Base-by-base conservation (phyloP, 2,888 invertebrate species). In the Cerastis leucographa region DNA sequence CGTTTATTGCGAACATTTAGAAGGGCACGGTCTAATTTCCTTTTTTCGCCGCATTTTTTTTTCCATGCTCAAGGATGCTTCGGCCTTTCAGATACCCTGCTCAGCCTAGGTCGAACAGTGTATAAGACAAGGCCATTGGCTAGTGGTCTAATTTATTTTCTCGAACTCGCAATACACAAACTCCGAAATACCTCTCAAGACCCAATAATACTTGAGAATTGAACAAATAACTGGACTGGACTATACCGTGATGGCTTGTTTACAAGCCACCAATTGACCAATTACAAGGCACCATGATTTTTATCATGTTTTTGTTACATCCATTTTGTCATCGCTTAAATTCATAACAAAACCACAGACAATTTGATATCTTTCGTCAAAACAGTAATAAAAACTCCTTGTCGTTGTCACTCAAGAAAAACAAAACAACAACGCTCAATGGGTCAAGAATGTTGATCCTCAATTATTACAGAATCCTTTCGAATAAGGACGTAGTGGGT, bases 401-500 rank as follows among this genome's bases (percentile, higher is more conserved):
- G 40, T n/a, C 42, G 22, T 68, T 64, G 51, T 51, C 19, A 44
- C 29, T 54, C 25, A 83, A 72, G 25, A 46, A 72, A 66, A 76
- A 72, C 56, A 72, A 84, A 85, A 74, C 66, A 76, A 75, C 56
- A 76, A 29, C 40, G 35, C 22, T 59, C n/a, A 75, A 67, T 78
- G 35, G 74, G 74, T 82, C 82, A 74, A 85, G 71, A 62, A 68
- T 61, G 14, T 17, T 35, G 17, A 68, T 65, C 68, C n/a, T 64
- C 46, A 42, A 85, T 85, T 68, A 86, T 66, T 75, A 66, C 54
- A 70, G 29, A 81, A 84, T 46, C 71, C 61, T 76, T 54, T 29
- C 59, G 68, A 71, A 66, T 76, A 73, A 81, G 72, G 44, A 68
- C 56, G 67, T 51, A 80, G 59, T 75, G n/a, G n/a, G 19, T 25